Percentiles rank a stretch among this genome's conserved stretches.
Evolutionary conservation across 2,113 vertebrate species (phyloP).

Genomic region (Antidorcas marsupialis): DNA sequence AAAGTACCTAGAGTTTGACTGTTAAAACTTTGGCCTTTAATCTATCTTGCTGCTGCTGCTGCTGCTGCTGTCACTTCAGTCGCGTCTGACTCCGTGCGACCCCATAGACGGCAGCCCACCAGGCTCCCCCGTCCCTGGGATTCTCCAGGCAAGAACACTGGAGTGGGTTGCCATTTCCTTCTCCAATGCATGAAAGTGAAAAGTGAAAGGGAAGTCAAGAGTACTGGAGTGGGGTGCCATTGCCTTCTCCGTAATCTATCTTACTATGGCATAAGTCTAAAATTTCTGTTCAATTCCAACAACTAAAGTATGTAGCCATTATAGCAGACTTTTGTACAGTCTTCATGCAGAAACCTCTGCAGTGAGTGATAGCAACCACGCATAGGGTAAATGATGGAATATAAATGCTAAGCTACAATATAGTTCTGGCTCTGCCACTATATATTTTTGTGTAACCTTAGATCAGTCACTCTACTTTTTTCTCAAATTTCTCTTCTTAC

Average conservation of each 20-base stretch:
- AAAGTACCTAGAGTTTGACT: neutral
- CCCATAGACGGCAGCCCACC: too few species aligned
- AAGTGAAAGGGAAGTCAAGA: too few species aligned
- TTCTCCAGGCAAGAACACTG: too few species aligned
- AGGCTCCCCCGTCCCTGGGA: too few species aligned
- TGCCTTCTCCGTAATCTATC: neutral
- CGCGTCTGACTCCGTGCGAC: too few species aligned
- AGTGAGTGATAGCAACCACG: neutral
- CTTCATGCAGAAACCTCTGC: neutral
- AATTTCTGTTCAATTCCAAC: constrained; percentile 18
- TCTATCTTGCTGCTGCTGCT: neutral
- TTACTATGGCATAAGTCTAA: neutral
- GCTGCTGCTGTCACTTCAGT: too few species aligned
- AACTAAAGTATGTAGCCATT: neutral
- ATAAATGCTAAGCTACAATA: neutral
- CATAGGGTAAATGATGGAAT: neutral
- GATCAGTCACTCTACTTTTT: neutral
- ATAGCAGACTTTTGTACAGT: neutral
- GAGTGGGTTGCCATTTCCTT: too few species aligned
- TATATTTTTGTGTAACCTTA: constrained; percentile 1
- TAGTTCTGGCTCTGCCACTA: neutral
- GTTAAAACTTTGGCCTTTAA: neutral
- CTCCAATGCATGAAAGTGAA: too few species aligned
- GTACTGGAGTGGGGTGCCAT: too few species aligned
- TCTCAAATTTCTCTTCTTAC: neutral